Percentiles rank a stretch among this genome's conserved stretches.
Evolutionary conservation across 2,113 vertebrate species (phyloP).

Genomic region (Bubo blakistoni): DNA sequence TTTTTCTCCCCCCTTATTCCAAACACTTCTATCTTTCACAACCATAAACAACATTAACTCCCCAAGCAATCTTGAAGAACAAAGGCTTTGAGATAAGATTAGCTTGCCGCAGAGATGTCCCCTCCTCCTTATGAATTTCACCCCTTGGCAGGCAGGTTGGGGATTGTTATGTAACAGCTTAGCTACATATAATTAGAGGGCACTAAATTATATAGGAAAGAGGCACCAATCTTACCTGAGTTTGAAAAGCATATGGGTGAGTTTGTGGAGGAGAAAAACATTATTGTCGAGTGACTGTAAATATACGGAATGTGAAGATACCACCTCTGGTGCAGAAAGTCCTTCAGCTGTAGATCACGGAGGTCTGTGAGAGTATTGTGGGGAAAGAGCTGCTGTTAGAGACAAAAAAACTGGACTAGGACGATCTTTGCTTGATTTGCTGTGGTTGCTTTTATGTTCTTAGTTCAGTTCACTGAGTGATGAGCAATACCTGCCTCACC

Average conservation of each 20-base stretch:
- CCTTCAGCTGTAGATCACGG: neutral
- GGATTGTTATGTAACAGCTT: neutral
- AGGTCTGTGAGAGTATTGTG: neutral
- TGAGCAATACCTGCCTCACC: neutral
- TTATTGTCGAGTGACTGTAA: neutral
- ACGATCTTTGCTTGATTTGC: neutral
- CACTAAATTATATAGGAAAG: neutral
- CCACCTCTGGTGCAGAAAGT: neutral
- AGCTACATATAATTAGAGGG: neutral
- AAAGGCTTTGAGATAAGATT: conserved; percentile 41
- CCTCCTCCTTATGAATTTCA: neutral
- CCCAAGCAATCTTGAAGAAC: neutral
- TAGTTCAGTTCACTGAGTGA: neutral
- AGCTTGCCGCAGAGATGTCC: neutral
- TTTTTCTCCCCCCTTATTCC: accelerated
- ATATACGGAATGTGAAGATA: accelerated
- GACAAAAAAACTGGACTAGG: neutral
- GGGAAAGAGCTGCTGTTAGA: neutral
- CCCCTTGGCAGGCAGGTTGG: neutral
- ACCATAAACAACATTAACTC: neutral
- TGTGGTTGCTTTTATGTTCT: neutral
- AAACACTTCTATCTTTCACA: neutral
- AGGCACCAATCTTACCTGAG: neutral
- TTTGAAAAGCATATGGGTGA: neutral
- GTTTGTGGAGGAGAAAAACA: neutral